Evolutionary conservation across 2,113 vertebrate species (phyloP), one percentile per base, ranked within the genome.

Genomic region (Melanocharis versteri): DNA sequence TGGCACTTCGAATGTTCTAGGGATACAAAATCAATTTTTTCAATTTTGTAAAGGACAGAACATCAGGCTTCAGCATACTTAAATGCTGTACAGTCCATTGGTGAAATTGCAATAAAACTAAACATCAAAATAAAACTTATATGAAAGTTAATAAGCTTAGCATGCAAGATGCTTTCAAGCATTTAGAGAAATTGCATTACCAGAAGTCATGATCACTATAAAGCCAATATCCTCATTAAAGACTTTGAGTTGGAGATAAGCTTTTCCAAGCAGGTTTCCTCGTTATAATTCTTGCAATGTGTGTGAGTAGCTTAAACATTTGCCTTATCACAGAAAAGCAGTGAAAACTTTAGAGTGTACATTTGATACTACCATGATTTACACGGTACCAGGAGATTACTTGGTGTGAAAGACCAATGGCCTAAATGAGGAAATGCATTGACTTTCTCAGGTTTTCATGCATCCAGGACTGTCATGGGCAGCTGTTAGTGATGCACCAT

Each of bases 141-240:
- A 83, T 93, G 90, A 83, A 96, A 96, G 64, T 86, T 95, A 95
- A 96, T 97, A 95, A 70, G n/a, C 87, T 96, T 94, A 94, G 71
- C 13, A 19, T 20, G 18, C 66, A 97, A 96, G 88, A 95, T 65
- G 87, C 77, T 96, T 96, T 72, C 81, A 91, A 95, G 79, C 75
- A 92, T 96, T 97, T 97, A 88, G 92, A 90, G 81, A 97, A 96
- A 96, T 83, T 87, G 57, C 80, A 71, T 96, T 93, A 92, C 87
- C 76, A 91, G 90, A 82, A 97, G 68, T 72, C 89, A 92, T 71
- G 73, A 84, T 96, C 84, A 80, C 76, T 87, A 80, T 91, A 95
- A 96, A 96, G 73, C 87, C 93, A 64, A 66, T 13, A 61, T 90
- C 14, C 30, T 96, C 58, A 75, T 64, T 91, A 64, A 60, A 95